These are phyloP conservation scores for Periphyllus acericola DNA, from an alignment of 2,888 invertebrate species.

Conservation along the genomic window DNA sequence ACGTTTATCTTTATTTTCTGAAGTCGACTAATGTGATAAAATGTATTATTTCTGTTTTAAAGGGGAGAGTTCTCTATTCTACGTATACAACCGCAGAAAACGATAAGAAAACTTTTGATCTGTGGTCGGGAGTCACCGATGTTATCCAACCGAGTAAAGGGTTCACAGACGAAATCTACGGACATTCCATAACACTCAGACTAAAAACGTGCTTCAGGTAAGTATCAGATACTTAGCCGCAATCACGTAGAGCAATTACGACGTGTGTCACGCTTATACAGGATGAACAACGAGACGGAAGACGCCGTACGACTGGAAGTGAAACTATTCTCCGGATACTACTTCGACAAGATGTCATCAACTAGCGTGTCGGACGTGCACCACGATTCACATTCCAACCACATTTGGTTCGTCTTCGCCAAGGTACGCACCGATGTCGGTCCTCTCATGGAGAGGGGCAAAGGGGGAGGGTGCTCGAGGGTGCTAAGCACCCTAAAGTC, in stretches of 20 bases:
- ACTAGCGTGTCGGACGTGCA: conserved; percentile 70
- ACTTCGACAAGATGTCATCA: conserved; percentile 67
- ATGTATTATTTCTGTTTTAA: conserved; percentile 66
- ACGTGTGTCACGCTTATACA: conserved; percentile 66
- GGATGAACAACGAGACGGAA: conserved; percentile 73
- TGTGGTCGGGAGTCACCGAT: conserved; percentile 75
- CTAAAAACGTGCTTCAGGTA: conserved; percentile 75
- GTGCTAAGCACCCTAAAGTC: too few species aligned
- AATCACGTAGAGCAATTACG: neutral
- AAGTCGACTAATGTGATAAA: too few species aligned
- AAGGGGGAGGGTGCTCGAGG: neutral
- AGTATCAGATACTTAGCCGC: neutral
- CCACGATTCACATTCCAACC: conserved; percentile 73
- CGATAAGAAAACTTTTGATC: conserved; percentile 70
- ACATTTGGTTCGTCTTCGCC: conserved; percentile 75
- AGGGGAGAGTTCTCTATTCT: conserved; percentile 72
- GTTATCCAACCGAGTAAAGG: conserved; percentile 74
- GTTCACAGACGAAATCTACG: conserved; percentile 72
- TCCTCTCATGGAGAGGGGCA: neutral
- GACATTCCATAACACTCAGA: conserved; percentile 74
- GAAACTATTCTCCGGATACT: conserved; percentile 75
- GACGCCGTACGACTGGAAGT: conserved; percentile 74
- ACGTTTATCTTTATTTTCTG: too few species aligned
- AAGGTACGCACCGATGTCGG: conserved; percentile 70
- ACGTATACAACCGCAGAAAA: conserved; percentile 73